A percentile compares a stretch with the other conserved stretches of the same genome.
These are phyloP conservation scores for Eptesicus fuscus DNA, from an alignment of 2,113 vertebrate genomes.

Conservation along the genomic window DNA sequence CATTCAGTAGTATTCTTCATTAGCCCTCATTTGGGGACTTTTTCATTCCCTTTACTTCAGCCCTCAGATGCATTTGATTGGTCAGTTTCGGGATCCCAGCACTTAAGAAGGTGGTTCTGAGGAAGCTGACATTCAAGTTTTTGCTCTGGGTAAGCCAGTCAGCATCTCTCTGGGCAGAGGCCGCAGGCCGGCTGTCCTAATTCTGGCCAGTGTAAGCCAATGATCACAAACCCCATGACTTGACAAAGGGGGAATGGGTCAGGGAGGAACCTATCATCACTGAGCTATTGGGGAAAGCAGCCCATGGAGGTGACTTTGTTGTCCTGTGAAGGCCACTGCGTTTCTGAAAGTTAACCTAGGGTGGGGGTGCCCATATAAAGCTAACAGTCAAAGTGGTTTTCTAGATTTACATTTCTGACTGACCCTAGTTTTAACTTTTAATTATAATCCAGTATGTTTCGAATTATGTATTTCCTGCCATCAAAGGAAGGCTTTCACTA, in stretches of 20 bases:
- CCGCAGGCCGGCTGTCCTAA: neutral
- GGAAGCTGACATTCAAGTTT: neutral
- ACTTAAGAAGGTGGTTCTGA: neutral
- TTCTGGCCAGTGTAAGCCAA: neutral
- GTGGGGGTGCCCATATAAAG: neutral
- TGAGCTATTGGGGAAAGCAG: neutral
- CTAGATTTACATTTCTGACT: slow-evolving; percentile 24
- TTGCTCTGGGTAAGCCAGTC: neutral
- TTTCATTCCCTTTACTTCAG: neutral
- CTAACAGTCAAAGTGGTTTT: neutral
- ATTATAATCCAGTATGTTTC: neutral
- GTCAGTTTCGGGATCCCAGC: neutral
- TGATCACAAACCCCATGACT: neutral
- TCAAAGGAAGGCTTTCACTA: neutral
- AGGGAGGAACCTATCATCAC: neutral
- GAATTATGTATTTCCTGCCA: neutral
- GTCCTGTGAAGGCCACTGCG: neutral
- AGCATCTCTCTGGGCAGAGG: neutral
- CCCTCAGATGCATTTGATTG: neutral
- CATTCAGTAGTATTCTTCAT: neutral
- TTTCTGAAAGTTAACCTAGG: slow-evolving; percentile 6
- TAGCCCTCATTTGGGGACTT: neutral
- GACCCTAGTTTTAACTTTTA: slow-evolving; percentile 6
- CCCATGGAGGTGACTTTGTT: neutral
- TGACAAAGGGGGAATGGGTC: neutral